Base-by-base conservation (phyloP, 2,888 invertebrate species). In the Anaspis maculata region DNA sequence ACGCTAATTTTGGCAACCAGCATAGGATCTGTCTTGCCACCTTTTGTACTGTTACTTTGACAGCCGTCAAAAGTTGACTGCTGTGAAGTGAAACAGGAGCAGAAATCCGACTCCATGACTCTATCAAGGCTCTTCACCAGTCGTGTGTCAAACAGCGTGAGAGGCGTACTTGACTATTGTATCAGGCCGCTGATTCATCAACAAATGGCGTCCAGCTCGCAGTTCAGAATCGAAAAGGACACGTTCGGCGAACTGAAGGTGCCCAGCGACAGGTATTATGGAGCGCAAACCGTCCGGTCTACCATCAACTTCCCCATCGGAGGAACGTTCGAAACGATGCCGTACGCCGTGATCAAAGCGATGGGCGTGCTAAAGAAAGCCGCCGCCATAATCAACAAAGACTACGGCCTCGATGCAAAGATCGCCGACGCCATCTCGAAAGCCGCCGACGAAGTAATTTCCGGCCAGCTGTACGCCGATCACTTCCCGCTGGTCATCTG, bases 401-500 rank as follows among this genome's bases (percentile, higher is more conserved):
- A 94, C 44, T 96, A 70, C 64, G 97, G 97, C 1, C 70, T 98
- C 15, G 92, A 96, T 54, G 64, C 80, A 12, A 88, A 89, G 66
- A 54, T 97, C 13, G 83, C 91, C 13, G 84, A 88, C 34, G 88
- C 91, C 0, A 96, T 98, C 44, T 79, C 83, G 41, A 70, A 81
- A 65, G 97, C 96, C 21, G 86, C 90, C 14, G 92, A 95, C 61
- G 94, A 94, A 61, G 94, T 97, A 3, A 91, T 95, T 48, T 81
- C 81, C 33, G 97, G 96, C 32, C 84, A 90, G 64, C 72, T 98
- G 30, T 89, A 90, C 63, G 80, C 89, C 44, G 90, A 92, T 22
- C 95, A 97, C 67, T 98, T 98, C 59, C 98, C 98, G 0, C 71
- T 98, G 29, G 94, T 95, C 43, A 91, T 97, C 59, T 98, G 97